Evolutionary conservation across 92 coral and sea anemone genomes (phyloP).

Genomic region (Heteractis magnifica): DNA sequence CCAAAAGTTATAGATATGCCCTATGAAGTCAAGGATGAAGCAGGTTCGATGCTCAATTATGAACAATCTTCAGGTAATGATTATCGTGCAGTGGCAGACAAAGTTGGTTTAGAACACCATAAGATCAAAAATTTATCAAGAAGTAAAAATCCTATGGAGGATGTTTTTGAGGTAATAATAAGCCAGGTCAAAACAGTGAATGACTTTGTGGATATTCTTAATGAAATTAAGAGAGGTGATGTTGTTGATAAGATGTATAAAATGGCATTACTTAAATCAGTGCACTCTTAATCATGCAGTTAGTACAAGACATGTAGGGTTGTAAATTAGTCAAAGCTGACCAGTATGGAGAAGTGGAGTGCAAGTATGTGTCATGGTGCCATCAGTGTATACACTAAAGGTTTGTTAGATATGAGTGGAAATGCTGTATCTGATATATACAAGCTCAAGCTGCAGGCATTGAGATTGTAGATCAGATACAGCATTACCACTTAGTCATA

Average conservation of each 20-base stretch:
- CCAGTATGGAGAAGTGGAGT: no score
- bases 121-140: not conserved
- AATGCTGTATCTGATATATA: no score
- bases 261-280: not conserved
- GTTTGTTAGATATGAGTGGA: no score
- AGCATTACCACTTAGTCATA: no score
- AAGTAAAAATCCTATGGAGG: not conserved
- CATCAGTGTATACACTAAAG: no score
- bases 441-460: no score
- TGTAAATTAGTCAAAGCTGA: no score
- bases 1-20: not conserved
- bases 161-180: not conserved
- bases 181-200: not conserved
- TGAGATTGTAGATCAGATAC: no score
- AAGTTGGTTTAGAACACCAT: not conserved
- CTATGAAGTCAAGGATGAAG: not conserved
- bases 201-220: slow-evolving; percentile 3
- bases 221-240: not conserved
- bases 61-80: not conserved
- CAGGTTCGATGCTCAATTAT: not conserved
- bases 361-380: no score
- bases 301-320: no score
- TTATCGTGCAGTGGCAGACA: not conserved
- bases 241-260: not conserved
- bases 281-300: no score